Evolutionary conservation across 2,113 vertebrate genomes (phyloP), one percentile per base, ranked within the genome.

Genomic region (Platichthys flesus): DNA sequence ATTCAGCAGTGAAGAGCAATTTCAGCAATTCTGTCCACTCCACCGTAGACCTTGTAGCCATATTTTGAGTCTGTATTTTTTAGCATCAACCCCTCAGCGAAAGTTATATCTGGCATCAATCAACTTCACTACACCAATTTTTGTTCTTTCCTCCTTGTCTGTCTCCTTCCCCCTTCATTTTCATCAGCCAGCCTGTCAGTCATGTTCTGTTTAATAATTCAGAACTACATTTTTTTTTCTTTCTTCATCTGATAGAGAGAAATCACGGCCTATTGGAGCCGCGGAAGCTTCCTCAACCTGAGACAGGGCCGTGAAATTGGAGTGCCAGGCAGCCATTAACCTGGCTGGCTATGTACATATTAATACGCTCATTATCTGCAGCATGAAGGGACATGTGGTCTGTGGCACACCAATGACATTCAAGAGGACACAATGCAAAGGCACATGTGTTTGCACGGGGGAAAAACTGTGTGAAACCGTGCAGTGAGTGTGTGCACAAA

Each of bases 201-300:
- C 91, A 89, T 77, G 74, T 76, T 85, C 83, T 81, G 80, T 78
- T 90, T 86, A 89, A 86, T 93, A 88, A 93, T 92, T 91, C 87
- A 89, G 78, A 81, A 56, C 74, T 75, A 59, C 84, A 76, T 82
- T 85, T 88, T 82, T 67, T 88, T 81, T 70, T 28, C 60, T 81
- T 74, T 81, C 65, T 83, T 84, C 65, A 82, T 88, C 86, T 83
- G 76, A 90, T 82, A 74, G 81, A 75, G 71, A 83, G 71, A 80
- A 78, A 74, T 37, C 15, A 18, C 56, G 9, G 72, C 52, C 68
- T 70, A 52, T 56, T 77, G 71, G 74, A 73, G 83, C 76, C 52
- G 59, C 2, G 0, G 71, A 78, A 73, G 47, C 58, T 23, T 73
- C 71, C 21, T 52, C 49, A 60, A 85, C 84, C 72, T 58, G 71